phyloP scores from a whole-genome alignment of 2,113 vertebrate species.

The Sylvilagus bachmani region DNA sequence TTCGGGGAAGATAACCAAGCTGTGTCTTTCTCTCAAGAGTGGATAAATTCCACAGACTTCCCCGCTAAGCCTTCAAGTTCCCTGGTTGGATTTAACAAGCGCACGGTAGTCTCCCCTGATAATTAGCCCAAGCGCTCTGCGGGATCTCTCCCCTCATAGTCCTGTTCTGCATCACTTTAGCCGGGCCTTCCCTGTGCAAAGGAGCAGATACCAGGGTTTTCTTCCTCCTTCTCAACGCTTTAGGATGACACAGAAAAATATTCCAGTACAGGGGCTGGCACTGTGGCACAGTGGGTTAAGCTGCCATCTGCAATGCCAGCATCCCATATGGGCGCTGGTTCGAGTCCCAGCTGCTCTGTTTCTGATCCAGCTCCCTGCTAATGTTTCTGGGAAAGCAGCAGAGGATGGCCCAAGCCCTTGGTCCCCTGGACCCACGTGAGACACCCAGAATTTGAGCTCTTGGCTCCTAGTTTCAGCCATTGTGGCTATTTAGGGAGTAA shows the following conservation, averaged over 20 bases:
- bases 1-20: not conserved
- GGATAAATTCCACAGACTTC: not conserved
- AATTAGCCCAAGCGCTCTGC: not conserved
- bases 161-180: not conserved
- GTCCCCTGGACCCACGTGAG: too few relatives aligned
- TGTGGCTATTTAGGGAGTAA: too few relatives aligned
- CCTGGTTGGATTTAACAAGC: not conserved
- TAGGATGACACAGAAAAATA: not conserved
- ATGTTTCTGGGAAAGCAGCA: too few relatives aligned
- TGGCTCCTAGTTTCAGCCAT: too few relatives aligned
- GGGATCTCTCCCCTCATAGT: not conserved
- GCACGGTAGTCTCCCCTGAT: not conserved
- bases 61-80: not conserved
- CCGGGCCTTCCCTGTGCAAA: not conserved
- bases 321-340: too few relatives aligned
- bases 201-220: not conserved
- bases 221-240: slow-evolving; percentile 13
- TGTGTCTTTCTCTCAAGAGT: not conserved
- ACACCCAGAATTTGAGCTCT: too few relatives aligned
- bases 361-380: too few relatives aligned
- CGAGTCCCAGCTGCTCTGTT: too few relatives aligned
- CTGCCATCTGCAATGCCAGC: too few relatives aligned
- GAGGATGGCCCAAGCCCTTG: too few relatives aligned
- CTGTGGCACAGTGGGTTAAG: too few relatives aligned
- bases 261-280: not conserved